Evolutionary conservation across 2,113 vertebrate genomes (phyloP).

Genomic region (Ivindomyrus marchei): DNA sequence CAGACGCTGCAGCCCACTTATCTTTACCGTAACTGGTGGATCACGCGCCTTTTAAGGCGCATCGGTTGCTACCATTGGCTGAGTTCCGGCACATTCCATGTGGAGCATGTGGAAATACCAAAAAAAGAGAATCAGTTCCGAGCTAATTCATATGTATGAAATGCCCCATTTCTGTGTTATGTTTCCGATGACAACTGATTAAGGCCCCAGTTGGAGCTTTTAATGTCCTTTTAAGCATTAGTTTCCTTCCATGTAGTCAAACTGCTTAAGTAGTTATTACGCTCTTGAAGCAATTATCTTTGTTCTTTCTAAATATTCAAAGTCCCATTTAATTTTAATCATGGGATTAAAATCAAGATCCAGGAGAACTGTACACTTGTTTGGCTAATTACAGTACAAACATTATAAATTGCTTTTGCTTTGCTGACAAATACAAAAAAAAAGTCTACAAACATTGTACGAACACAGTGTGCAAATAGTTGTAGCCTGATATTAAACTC

Average conservation of each 20-base stretch:
- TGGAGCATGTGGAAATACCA: neutral
- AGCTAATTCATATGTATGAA: neutral
- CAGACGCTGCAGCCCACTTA: neutral
- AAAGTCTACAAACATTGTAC: neutral
- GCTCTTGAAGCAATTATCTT: neutral
- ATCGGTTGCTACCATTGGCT: neutral
- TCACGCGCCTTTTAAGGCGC: neutral
- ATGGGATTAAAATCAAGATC: neutral
- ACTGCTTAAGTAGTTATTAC: neutral
- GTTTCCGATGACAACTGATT: neutral
- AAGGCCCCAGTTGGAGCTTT: neutral
- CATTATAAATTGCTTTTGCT: neutral
- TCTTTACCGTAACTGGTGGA: neutral
- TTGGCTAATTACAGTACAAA: neutral
- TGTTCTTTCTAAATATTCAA: neutral
- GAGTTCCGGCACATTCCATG: neutral
- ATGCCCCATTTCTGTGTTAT: neutral
- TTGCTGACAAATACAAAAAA: neutral
- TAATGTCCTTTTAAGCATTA: neutral
- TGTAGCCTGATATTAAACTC: neutral
- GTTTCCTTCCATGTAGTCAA: constrained; percentile 11
- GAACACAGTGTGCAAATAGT: neutral
- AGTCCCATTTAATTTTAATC: neutral
- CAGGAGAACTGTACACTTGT: neutral
- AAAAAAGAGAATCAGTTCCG: neutral